Percentiles rank a stretch among this genome's conserved stretches.
Evolutionary conservation across 1,140 invertebrate genomes (phyloP).

Genomic region (Popillia japonica): DNA sequence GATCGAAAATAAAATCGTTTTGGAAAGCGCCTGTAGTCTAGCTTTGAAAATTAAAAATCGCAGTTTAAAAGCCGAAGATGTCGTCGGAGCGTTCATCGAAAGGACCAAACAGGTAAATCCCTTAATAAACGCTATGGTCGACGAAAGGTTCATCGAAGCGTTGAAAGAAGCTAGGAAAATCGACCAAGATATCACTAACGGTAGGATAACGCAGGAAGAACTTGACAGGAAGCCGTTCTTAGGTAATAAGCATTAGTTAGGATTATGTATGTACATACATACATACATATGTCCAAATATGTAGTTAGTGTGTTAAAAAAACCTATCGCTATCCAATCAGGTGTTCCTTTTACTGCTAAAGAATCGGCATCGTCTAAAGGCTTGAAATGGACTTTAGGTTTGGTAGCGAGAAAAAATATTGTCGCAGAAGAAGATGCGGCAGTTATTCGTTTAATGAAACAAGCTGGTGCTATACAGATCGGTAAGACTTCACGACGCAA

Average conservation of each 20-base stretch:
- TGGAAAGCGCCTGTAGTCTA: conserved; percentile 71
- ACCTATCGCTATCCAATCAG: no score
- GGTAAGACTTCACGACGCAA: conserved; percentile 26
- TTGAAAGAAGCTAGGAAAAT: conserved; percentile 76
- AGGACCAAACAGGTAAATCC: conserved; percentile 82
- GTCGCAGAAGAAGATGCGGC: conserved; percentile 78
- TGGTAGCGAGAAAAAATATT: conserved; percentile 65
- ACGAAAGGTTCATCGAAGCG: conserved; percentile 78
- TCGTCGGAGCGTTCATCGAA: conserved; percentile 78
- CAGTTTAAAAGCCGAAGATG: conserved; percentile 71
- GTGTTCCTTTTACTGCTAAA: conserved; percentile 82
- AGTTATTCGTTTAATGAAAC: conserved; percentile 75
- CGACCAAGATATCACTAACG: conserved; percentile 71
- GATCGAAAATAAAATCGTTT: conserved; percentile 66
- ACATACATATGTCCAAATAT: neutral
- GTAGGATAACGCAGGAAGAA: conserved; percentile 64
- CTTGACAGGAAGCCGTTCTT: conserved; percentile 74
- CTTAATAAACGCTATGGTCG: conserved; percentile 82
- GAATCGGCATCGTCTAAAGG: conserved; percentile 67
- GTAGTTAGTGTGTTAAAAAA: conserved; percentile 58
- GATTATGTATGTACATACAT: neutral
- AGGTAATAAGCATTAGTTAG: conserved; percentile 62
- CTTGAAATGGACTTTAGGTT: conserved; percentile 73
- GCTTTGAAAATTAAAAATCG: conserved; percentile 72
- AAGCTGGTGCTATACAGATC: conserved; percentile 79